phyloP scores from a whole-genome alignment of 2,888 invertebrate species.

The Blastobasis lacticolella region DNA sequence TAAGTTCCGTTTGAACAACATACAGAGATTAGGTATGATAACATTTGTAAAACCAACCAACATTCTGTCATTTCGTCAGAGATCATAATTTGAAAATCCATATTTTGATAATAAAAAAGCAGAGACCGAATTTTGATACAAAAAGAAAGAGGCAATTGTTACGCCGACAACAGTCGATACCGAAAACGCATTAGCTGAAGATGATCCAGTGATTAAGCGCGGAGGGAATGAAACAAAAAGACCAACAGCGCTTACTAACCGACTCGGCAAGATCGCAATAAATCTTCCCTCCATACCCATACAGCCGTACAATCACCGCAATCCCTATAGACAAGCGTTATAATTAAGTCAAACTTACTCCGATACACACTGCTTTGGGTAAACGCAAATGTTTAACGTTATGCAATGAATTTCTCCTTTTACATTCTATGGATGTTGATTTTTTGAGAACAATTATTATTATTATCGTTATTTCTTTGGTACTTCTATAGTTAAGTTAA shows the following conservation, averaged over 20 bases:
- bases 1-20: too few species aligned
- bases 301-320: slow-evolving; percentile 41
- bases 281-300: slow-evolving; percentile 39
- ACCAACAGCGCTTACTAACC: slow-evolving; percentile 53
- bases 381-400: too few species aligned
- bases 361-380: slow-evolving; percentile 30
- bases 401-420: too few species aligned
- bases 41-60: too few species aligned
- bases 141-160: slow-evolving; percentile 13
- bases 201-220: slow-evolving; percentile 65
- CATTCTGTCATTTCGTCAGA: too few species aligned
- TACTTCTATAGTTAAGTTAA: too few species aligned
- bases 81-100: not conserved
- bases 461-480: too few species aligned
- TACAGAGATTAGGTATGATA: too few species aligned
- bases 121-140: slow-evolving; percentile 2
- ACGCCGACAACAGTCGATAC: slow-evolving; percentile 32
- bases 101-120: not conserved
- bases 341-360: slow-evolving; percentile 60
- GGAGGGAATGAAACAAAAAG: slow-evolving; percentile 60
- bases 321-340: slow-evolving; percentile 62
- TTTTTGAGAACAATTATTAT: too few species aligned
- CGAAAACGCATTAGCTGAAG: slow-evolving; percentile 55
- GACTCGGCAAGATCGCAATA: slow-evolving; percentile 62
- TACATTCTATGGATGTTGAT: too few species aligned